Base-by-base conservation (phyloP, 2,797 vertebrate species). In the Danio kyathit region DNA sequence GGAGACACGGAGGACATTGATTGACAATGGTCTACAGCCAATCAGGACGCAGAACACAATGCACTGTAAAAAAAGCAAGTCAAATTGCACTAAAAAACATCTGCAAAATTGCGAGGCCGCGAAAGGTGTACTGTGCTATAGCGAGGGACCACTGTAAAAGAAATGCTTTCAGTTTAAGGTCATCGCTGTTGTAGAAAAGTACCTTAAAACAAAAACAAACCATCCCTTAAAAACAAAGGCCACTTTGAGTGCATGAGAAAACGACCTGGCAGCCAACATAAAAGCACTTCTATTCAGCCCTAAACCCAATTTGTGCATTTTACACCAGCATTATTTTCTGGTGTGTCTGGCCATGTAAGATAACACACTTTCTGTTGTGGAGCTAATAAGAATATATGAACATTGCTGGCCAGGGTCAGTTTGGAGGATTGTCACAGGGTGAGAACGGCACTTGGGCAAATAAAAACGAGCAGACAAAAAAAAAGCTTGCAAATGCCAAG, bases 341-440 rank as follows among this genome's bases (percentile, higher is more conserved):
- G 61, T 64, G 46, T 38, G 69, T 54, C 83, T 84, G 83, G 69
- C 48, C 16, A 76, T 69, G 63, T 65, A 56, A 84, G 79, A 84
- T 79, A 84, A 82, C 74, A 69, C 19, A 54, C 17, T 70, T 63
- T 51, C n/a, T 0, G 9, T 76, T 70, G 73, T 49, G 59, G 19
- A 6, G 16, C 74, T 66, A 79, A 75, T 82, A 60, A 52, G 43
- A 75, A 72, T 59, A 57, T 70, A 65, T 74, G 64, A 60, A 67
- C 16, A 49, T 64, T 70, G 48, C 14, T 40, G 14, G 46, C 6
- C 56, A 40, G 63, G 16, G 48, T 11, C 21, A 10, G 56, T 71
- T 77, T 74, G 21, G 48, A 12, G 69, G 43, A 51, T 12, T 57
- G 11, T 74, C 51, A 43, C 52, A 17, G 63, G 63, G 40, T 10